Evolutionary conservation across 2,888 invertebrate species (phyloP), one percentile per base, ranked within the genome.

Genomic region (Drosophila longiperda): DNA sequence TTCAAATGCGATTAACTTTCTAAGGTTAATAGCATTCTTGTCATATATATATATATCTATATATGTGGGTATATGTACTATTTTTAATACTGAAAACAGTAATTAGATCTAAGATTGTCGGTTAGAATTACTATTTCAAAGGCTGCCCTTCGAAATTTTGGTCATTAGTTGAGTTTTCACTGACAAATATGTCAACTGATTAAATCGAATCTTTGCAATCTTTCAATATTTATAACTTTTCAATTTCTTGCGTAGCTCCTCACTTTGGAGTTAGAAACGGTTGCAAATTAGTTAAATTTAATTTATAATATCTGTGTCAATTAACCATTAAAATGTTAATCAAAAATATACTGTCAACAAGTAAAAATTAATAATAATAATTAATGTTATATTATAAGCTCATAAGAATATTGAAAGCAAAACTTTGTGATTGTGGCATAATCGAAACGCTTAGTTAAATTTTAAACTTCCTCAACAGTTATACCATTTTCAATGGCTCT

Each of bases 391-490:
- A n/a, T n/a, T n/a, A n/a, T n/a, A n/a, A n/a, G n/a, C n/a, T n/a
- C n/a, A n/a, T n/a, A n/a, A n/a, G n/a, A n/a, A n/a, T n/a, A n/a
- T n/a, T n/a, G 48, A n/a, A 7, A 52, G 40, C n/a, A 58, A 62
- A 75, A 78, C 54, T 66, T 63, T 78, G 53, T 65, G 71, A 63
- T 68, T 61, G 66, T 58, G 29, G 64, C 55, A 69, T 74, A 69
- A 75, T 61, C 42, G 64, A 38, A 49, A 33, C 52, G 68, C 60
- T 74, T 68, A 50, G 63, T 57, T 73, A 48, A 42, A 42, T 48
- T 49, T 53, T 49, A 20, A 23, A 45, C 20, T 53, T 23, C 11
- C 50, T 32, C 40, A 23, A 34, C 17, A 34, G 49, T 38, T n/a
- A 29, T 42, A 6, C 36, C 36, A 63, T 62, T 64, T 66, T 33